A percentile compares a stretch with the other conserved stretches of the same genome.
Evolutionary conservation across 2,797 vertebrate species (phyloP).

Genomic region (Telmatherina bonti): DNA sequence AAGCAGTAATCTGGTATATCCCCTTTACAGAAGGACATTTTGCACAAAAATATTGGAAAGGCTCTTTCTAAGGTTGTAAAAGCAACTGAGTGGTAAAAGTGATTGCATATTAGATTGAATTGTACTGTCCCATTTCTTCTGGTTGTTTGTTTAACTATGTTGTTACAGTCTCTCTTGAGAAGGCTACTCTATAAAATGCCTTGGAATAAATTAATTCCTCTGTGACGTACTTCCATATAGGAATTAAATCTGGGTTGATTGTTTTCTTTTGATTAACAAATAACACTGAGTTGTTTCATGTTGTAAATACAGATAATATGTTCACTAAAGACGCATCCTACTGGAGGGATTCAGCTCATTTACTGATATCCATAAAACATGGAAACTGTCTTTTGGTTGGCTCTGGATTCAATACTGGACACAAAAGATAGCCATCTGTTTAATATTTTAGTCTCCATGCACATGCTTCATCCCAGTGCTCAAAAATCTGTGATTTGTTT

Average conservation of each 20-base stretch:
- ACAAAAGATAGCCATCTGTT: slow-evolving; percentile 61
- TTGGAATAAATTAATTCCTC: slow-evolving; percentile 7
- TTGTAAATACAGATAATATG: slow-evolving; percentile 31
- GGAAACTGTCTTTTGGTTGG: slow-evolving; percentile 53
- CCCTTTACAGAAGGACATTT: too few species aligned
- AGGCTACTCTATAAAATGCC: not conserved
- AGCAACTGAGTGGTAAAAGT: too few species aligned
- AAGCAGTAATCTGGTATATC: too few species aligned
- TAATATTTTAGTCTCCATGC: slow-evolving; percentile 45
- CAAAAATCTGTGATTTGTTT: slow-evolving; percentile 45
- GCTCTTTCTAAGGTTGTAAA: too few species aligned
- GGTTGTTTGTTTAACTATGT: slow-evolving; percentile 3
- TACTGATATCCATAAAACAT: slow-evolving; percentile 38
- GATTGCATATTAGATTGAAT: not conserved
- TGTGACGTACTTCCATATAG: slow-evolving; percentile 6
- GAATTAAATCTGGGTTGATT: not conserved
- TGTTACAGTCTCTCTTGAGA: slow-evolving; percentile 1
- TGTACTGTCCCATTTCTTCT: slow-evolving; percentile 3
- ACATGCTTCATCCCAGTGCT: slow-evolving; percentile 22
- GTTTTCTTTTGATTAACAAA: not conserved
- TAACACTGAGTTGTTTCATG: not conserved
- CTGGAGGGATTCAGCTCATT: slow-evolving; percentile 42
- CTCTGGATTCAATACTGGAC: slow-evolving; percentile 45
- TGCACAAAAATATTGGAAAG: too few species aligned
- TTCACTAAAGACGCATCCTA: slow-evolving; percentile 23